These are phyloP conservation scores for Philopotamus ludificatus DNA, from an alignment of 1,140 invertebrate genomes.

Conservation along the genomic window DNA sequence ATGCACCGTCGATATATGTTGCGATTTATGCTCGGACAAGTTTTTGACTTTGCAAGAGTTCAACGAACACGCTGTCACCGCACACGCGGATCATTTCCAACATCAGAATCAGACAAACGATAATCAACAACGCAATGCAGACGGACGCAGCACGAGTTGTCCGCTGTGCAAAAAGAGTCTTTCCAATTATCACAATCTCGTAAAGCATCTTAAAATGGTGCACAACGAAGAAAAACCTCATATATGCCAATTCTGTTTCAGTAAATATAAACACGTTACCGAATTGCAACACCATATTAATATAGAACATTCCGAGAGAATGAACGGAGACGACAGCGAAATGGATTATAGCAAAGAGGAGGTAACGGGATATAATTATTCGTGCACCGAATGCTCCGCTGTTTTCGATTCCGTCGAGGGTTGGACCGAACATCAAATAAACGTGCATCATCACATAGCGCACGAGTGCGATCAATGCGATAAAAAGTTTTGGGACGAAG, in stretches of 20 bases:
- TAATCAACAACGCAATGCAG: slow-evolving; percentile 49
- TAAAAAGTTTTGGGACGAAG: slow-evolving; percentile 59
- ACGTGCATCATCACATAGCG: slow-evolving; percentile 54
- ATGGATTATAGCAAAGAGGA: slow-evolving; percentile 48
- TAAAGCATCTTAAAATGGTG: slow-evolving; percentile 56
- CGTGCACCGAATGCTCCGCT: slow-evolving; percentile 58
- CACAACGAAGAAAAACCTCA: slow-evolving; percentile 54
- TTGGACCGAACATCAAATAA: slow-evolving; percentile 58
- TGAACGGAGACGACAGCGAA: slow-evolving; percentile 31
- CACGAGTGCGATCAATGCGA: slow-evolving; percentile 63
- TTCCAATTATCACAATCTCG: slow-evolving; percentile 56
- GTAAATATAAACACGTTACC: slow-evolving; percentile 51
- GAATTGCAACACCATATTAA: slow-evolving; percentile 56
- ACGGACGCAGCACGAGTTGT: slow-evolving; percentile 54
- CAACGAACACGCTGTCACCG: slow-evolving; percentile 53
- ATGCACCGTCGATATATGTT: slow-evolving; percentile 53
- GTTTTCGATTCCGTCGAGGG: slow-evolving; percentile 56
- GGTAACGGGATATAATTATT: slow-evolving; percentile 55
- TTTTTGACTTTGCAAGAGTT: slow-evolving; percentile 55
- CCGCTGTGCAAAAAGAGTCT: slow-evolving; percentile 57
- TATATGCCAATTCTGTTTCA: slow-evolving; percentile 53
- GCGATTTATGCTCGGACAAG: slow-evolving; percentile 54
- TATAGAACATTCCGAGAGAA: slow-evolving; percentile 49
- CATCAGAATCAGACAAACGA: slow-evolving; percentile 47
- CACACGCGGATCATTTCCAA: slow-evolving; percentile 49